Conservation (phyloP, 1,140 invertebrate genomes). For the Araneus ventricosus region DNA sequence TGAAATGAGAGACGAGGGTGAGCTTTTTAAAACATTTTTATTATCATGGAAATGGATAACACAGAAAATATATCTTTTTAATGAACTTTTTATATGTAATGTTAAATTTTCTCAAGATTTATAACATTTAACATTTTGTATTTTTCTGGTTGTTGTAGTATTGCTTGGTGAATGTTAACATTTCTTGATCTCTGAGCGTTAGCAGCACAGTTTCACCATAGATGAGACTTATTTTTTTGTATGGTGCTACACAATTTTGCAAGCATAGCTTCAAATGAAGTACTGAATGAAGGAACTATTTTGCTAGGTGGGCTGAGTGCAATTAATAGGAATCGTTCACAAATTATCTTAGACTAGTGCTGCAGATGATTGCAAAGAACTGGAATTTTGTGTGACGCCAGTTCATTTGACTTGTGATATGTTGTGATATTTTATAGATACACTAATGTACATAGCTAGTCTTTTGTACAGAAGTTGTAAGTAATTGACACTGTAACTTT, state of each 20-base stretch:
- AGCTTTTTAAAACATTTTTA: constrained; percentile 76
- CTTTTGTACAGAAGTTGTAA: constrained; percentile 63
- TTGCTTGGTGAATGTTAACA: constrained; percentile 74
- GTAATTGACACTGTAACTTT: constrained; percentile 41
- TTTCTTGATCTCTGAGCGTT: constrained; percentile 73
- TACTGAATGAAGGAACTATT: constrained; percentile 72
- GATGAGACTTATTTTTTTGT: constrained; percentile 71
- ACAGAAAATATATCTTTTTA: constrained; percentile 75
- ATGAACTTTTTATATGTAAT: constrained; percentile 74
- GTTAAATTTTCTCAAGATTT: constrained; percentile 75
- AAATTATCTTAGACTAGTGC: constrained; percentile 48
- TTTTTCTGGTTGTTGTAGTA: constrained; percentile 75
- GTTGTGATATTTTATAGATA: constrained; percentile 76
- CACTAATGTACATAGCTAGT: constrained; percentile 67
- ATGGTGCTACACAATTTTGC: constrained; percentile 75
- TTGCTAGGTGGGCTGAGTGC: constrained; percentile 73
- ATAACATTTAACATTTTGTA: constrained; percentile 75
- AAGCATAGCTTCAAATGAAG: constrained; percentile 71
- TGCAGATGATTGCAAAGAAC: neutral
- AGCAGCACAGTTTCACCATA: constrained; percentile 69
- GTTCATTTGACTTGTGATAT: constrained; percentile 75
- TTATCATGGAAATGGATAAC: constrained; percentile 73
- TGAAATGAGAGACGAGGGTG: constrained; percentile 70
- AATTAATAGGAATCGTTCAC: constrained; percentile 75
- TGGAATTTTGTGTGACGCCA: constrained; percentile 53